These are phyloP conservation scores for Drosophila virilis DNA, from an alignment of 1,140 invertebrate species.

Conservation along the genomic window DNA sequence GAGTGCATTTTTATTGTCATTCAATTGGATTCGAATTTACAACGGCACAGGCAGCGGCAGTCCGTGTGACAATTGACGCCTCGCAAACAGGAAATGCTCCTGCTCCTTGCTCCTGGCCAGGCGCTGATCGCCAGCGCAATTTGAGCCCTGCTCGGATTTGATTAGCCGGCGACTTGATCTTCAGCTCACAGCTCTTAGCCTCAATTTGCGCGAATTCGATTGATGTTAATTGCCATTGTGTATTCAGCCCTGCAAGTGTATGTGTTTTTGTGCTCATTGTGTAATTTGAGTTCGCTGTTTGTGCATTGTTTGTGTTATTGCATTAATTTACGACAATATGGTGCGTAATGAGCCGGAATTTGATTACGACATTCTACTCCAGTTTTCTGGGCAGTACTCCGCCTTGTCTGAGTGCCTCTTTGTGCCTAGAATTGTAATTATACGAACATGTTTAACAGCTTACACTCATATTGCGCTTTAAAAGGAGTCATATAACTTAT, in stretches of 20 bases:
- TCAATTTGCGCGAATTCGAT: constrained; percentile 43
- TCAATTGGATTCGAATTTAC: constrained; percentile 83
- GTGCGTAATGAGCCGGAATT: constrained; percentile 76
- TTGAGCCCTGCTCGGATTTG: constrained; percentile 56
- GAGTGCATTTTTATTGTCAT: constrained; percentile 81
- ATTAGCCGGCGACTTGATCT: constrained; percentile 72
- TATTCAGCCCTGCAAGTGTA: constrained; percentile 37
- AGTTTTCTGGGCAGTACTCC: neutral
- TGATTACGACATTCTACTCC: constrained; percentile 72
- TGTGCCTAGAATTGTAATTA: constrained; percentile 51
- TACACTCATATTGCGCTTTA: constrained; percentile 56
- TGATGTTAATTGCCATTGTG: constrained; percentile 42
- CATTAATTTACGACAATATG: constrained; percentile 83
- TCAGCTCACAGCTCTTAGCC: constrained; percentile 55
- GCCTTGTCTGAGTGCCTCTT: constrained; percentile 54
- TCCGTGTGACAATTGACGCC: constrained; percentile 79
- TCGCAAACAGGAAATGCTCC: constrained; percentile 70
- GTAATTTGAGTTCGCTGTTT: constrained; percentile 72
- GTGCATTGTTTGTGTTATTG: constrained; percentile 79
- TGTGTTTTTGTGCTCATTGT: constrained; percentile 26
- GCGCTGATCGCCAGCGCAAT: constrained; percentile 56
- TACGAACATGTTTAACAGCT: constrained; percentile 59
- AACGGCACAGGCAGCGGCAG: constrained; percentile 4
- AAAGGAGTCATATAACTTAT: constrained; percentile 18
- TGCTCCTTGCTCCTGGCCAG: constrained; percentile 14